These are phyloP conservation scores for Manis pentadactyla DNA, from an alignment of 2,797 vertebrate species.

Conservation along the genomic window DNA sequence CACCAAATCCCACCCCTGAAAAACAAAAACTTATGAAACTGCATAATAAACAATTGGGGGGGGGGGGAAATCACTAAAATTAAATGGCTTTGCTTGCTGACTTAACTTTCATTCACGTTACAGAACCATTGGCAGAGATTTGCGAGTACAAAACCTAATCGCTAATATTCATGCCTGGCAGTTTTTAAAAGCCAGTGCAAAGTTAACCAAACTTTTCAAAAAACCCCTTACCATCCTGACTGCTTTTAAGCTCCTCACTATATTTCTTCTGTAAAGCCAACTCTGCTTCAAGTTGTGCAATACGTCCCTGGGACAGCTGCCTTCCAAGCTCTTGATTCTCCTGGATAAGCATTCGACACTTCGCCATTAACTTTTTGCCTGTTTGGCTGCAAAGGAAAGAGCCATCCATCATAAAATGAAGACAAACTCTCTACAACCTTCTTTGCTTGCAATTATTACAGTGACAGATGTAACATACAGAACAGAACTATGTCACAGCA, in stretches of 20 bases:
- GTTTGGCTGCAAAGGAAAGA: slow-evolving; percentile 99
- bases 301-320: slow-evolving; percentile 99
- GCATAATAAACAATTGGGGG: background rate
- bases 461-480: slow-evolving; percentile 80
- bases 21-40: slow-evolving; percentile 9
- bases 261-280: slow-evolving; percentile 99
- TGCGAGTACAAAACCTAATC: slow-evolving; percentile 38
- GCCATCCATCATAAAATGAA: slow-evolving; percentile 97
- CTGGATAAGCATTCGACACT: slow-evolving; percentile 99
- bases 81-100: slow-evolving; percentile 20
- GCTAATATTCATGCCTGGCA: slow-evolving; percentile 49
- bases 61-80: background rate
- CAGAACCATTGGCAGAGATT: background rate
- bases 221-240: slow-evolving; percentile 97
- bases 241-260: slow-evolving; percentile 99
- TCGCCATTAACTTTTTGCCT: slow-evolving; percentile 99
- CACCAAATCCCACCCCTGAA: background rate
- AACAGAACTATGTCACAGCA: slow-evolving; percentile 79
- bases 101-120: slow-evolving; percentile 13
- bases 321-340: slow-evolving; percentile 99
- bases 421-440: slow-evolving; percentile 82
- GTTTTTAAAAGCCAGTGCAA: slow-evolving; percentile 76
- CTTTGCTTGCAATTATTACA: slow-evolving; percentile 80
- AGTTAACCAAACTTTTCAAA: slow-evolving; percentile 80
- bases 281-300: slow-evolving; percentile 99